Evolutionary conservation across 1,140 invertebrate genomes (phyloP), one percentile per base, ranked within the genome.

Genomic region (Lepidurus couesii): DNA sequence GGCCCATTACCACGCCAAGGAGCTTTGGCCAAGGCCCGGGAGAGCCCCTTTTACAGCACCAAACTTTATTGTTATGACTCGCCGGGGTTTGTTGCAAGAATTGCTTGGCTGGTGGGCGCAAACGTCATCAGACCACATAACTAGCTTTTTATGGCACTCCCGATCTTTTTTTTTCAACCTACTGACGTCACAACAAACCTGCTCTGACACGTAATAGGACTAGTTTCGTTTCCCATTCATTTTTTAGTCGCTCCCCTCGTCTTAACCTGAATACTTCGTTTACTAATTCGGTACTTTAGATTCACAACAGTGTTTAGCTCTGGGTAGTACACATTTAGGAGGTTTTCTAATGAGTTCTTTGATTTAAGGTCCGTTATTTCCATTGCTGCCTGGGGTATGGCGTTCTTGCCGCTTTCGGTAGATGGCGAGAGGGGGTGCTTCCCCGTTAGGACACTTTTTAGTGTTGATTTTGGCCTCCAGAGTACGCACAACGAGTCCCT

Each of bases 1-100:
- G 53, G 53, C 53, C 53, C 53, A 65, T 65, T 65, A 65, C 53
- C 53, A 65, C 53, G 53, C 53, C 53, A 65, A 65, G 53, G 53
- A 65, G 53, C 53, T 65, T 65, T 65, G 21, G 53, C 53, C 53
- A 65, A 65, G 53, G 53, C 13, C 53, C 53, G 53, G 53, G 53
- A 65, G 53, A 65, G 13, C 53, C 53, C 53, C 53, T 65, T 65
- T 65, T 65, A 13, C 53, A 65, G 53, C 53, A 65, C 8, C 53
- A 65, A 65, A 65, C 53, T 65, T 65, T 65, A 65, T 65, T 65
- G 53, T 65, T 65, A 65, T 65, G 53, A 65, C 53, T 65, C 53
- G 53, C 53, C 53, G 53, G 53, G 53, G 53, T 65, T 65, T 65
- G 53, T 65, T 65, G 53, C 53, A 21, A 65, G 53, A 65, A 65